Base-by-base conservation (phyloP, 1,140 invertebrate genomes). In the Cyclargus thomasi region DNA sequence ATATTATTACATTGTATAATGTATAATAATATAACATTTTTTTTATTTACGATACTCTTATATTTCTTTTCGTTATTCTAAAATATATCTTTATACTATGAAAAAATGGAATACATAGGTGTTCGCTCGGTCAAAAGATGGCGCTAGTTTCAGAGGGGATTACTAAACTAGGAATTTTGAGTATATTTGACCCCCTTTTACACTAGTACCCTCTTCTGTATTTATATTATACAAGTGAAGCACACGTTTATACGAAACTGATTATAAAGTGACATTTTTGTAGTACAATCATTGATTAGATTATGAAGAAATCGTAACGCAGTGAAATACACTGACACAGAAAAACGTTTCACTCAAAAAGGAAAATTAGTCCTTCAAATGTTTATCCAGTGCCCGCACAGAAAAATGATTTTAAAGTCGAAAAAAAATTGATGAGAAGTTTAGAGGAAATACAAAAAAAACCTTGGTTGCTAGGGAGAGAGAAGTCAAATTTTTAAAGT, bases 31-130 rank as follows among this genome's bases (percentile, higher is more conserved):
- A 29, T 47, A 47, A 47, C 39, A 47, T 14, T 14, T 47, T 11
- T 47, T 47, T 47, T 16, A 47, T 11, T 47, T 47, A 47, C 14
- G 11, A 47, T 47, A 47, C 14, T 14, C 39, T 47, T 47, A 47
- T 47, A 47, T 47, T 14, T 47, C 39, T 47, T 47, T 47, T 47
- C 8, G 1, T 47, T 20, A 59, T 21, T 59, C 55, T 59, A 59
- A 59, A 59, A 59, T 59, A 59, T 59, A 59, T 59, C 18, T 59
- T 59, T 59, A 20, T 59, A 7, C 20, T 59, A 59, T 59, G 11
- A 20, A 59, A 21, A 59, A 59, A 59, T 59, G 55, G 35, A 47
- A 35, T 21, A 47, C 35, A 10, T 17, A 22, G 29, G 53, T 65
- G 47, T 53, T 18, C 18, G 36, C 18, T 63, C 17, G 18, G 10